These are phyloP conservation scores for Arizona elegans DNA, from an alignment of 2,113 vertebrate species.

Conservation along the genomic window DNA sequence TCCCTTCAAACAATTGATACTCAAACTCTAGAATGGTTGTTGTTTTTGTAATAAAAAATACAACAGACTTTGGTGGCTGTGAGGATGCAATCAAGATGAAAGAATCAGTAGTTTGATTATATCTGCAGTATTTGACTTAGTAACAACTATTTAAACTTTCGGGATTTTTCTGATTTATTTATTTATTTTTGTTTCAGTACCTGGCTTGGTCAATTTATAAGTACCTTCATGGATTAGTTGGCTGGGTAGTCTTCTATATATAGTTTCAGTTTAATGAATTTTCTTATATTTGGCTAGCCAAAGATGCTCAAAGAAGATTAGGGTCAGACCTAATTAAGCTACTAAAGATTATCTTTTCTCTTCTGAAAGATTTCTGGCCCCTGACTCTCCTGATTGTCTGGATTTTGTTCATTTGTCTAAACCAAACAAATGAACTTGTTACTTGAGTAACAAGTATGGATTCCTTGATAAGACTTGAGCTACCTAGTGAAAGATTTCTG, in stretches of 20 bases:
- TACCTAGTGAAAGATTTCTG: not conserved
- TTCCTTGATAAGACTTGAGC: not conserved
- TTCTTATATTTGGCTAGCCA: not conserved
- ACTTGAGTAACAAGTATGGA: not conserved
- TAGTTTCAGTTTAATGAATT: not conserved
- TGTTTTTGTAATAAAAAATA: not conserved
- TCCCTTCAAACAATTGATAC: not conserved
- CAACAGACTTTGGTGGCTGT: not conserved
- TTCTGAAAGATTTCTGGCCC: not conserved
- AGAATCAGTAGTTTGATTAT: not conserved
- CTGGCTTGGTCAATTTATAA: not conserved
- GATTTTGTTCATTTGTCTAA: not conserved
- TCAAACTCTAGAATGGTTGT: not conserved
- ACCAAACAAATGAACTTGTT: not conserved
- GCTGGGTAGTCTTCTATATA: not conserved
- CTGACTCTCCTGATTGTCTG: not conserved
- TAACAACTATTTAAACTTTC: not conserved
- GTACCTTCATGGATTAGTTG: not conserved
- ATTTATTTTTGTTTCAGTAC: not conserved
- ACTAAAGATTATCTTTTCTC: not conserved
- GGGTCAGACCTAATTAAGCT: not conserved
- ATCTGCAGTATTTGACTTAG: not conserved
- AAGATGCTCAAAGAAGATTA: not conserved
- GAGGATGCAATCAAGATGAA: not conserved
- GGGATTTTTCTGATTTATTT: not conserved